Percentiles rank a stretch among this genome's conserved stretches.
Conservation (phyloP, 1,140 invertebrate species). For the Octopus bimaculoides region DNA sequence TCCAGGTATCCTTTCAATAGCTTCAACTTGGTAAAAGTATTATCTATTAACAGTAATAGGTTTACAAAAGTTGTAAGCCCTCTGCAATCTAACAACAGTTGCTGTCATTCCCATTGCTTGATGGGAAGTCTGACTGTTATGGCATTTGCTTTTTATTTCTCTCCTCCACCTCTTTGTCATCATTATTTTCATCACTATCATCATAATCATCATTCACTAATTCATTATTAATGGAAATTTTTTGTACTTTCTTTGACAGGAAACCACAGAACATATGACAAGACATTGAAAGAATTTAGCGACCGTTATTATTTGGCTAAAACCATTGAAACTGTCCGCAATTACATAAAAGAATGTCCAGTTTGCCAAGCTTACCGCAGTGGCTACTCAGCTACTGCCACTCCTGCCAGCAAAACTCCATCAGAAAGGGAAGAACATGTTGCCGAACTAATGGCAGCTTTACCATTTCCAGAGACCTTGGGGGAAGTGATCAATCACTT, state of each 20-base stretch:
- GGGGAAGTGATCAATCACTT: constrained; percentile 18
- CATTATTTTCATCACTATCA: neutral
- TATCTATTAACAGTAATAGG: too few species aligned
- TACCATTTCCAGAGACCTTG: neutral
- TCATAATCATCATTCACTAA: neutral
- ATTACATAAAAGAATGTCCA: constrained; percentile 10
- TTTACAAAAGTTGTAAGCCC: too few species aligned
- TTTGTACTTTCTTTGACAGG: constrained; percentile 6
- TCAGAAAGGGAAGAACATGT: constrained; percentile 9
- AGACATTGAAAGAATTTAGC: constrained; percentile 1
- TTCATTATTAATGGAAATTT: neutral
- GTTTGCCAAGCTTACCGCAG: neutral
- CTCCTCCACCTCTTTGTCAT: too few species aligned
- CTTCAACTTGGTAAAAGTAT: too few species aligned
- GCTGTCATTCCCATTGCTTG: too few species aligned
- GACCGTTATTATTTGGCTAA: constrained; percentile 7
- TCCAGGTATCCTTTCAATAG: too few species aligned
- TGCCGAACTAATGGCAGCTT: constrained; percentile 3
- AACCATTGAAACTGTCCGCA: constrained; percentile 8
- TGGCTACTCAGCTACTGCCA: neutral
- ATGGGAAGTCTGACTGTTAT: too few species aligned
- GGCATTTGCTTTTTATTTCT: too few species aligned
- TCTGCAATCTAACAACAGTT: too few species aligned
- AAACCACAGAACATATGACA: constrained; percentile 8
- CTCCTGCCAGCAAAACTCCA: neutral